These are phyloP conservation scores for Nycticryphes semicollaris DNA, from an alignment of 2,113 vertebrate genomes.

Conservation along the genomic window DNA sequence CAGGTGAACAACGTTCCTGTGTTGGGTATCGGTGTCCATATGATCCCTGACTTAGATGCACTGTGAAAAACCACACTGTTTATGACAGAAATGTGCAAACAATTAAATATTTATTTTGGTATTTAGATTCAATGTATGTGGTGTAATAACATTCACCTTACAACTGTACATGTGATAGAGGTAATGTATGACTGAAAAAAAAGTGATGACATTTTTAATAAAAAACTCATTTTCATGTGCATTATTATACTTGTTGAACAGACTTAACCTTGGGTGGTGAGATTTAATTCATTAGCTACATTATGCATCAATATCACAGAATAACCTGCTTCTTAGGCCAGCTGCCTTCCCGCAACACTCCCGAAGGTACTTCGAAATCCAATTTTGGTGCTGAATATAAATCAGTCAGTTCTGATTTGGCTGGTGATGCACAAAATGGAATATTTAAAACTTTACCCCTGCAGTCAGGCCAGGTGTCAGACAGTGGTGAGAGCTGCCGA, in stretches of 20 bases:
- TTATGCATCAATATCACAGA: not conserved
- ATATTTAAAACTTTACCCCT: not conserved
- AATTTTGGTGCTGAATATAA: not conserved
- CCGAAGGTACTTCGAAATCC: not conserved
- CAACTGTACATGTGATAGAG: not conserved
- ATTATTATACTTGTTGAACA: not conserved
- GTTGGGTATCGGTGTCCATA: not conserved
- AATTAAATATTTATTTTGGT: not conserved
- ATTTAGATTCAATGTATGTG: not conserved
- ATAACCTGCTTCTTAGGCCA: not conserved
- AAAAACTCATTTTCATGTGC: not conserved
- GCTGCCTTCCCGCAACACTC: not conserved
- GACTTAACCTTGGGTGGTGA: not conserved
- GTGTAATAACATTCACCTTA: not conserved
- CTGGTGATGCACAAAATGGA: not conserved
- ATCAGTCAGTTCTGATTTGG: not conserved
- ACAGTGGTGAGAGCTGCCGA: rapidly evolving
- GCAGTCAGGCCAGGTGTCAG: not conserved
- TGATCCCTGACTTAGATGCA: not conserved
- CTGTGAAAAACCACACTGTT: not conserved
- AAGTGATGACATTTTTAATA: not conserved
- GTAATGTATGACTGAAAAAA: not conserved
- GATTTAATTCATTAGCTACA: conserved; percentile 18
- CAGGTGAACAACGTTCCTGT: not conserved
- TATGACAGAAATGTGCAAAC: not conserved